Evolutionary conservation across 2,797 vertebrate genomes (phyloP).

Genomic region (Loriculus beryllinus): DNA sequence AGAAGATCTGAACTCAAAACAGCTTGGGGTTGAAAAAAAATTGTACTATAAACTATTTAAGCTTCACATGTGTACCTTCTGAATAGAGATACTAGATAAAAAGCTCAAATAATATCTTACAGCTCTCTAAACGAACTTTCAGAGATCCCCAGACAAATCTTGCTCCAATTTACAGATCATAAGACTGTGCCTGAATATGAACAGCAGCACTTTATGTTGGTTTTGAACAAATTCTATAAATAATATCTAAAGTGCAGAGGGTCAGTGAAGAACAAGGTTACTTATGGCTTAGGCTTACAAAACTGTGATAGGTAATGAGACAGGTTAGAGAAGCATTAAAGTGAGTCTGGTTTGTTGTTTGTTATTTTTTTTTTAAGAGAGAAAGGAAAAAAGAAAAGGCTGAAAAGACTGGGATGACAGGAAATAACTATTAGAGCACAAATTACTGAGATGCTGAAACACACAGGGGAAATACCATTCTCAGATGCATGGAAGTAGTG

Average conservation of each 20-base stretch:
- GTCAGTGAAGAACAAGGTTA: neutral
- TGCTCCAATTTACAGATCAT: neutral
- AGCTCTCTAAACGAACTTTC: neutral
- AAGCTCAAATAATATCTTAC: neutral
- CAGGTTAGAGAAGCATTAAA: neutral
- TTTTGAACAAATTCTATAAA: neutral
- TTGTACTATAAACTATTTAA: neutral
- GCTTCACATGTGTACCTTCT: neutral
- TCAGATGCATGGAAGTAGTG: no score
- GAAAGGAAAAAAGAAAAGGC: neutral
- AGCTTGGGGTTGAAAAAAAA: neutral
- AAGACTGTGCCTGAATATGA: neutral
- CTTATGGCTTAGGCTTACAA: neutral
- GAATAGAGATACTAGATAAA: neutral
- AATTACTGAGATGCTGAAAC: no score
- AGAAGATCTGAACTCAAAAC: neutral
- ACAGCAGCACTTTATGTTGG: neutral
- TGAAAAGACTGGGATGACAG: neutral
- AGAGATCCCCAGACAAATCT: neutral
- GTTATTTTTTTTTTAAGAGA: neutral
- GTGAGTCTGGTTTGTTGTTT: neutral
- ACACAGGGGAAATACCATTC: no score
- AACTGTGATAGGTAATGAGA: neutral
- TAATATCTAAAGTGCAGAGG: neutral
- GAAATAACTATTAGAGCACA: no score